phyloP scores from a whole-genome alignment of 2,113 vertebrate species.

The Heterochromis multidens region DNA sequence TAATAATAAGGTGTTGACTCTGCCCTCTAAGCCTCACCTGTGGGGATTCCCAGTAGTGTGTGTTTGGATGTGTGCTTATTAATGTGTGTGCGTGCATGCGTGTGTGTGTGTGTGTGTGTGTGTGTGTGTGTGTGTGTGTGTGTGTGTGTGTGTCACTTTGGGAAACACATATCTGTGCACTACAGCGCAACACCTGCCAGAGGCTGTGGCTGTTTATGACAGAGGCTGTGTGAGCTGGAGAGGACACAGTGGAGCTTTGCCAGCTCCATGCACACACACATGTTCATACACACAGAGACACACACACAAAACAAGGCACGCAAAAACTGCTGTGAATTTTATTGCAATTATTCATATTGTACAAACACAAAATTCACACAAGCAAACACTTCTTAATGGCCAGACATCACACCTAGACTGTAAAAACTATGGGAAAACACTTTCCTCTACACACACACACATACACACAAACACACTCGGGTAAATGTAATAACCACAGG shows the following conservation, averaged over 20 bases:
- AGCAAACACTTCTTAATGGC: constrained; percentile 45
- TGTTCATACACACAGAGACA: constrained; percentile 6
- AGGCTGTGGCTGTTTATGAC: constrained; percentile 87
- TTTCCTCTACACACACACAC: neutral
- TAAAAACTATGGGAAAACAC: constrained; percentile 13
- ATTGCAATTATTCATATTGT: constrained; percentile 33
- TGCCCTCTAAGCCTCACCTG: constrained; percentile 64
- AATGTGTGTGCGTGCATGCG: neutral
- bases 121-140: neutral
- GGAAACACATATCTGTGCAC: constrained; percentile 66
- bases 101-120: neutral
- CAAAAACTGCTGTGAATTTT: constrained; percentile 18
- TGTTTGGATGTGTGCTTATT: constrained; percentile 18
- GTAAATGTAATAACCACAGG: constrained; percentile 92
- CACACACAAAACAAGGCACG: neutral
- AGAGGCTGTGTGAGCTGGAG: constrained; percentile 86
- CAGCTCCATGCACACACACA: constrained; percentile 21
- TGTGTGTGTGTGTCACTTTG: constrained; percentile 55
- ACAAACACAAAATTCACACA: constrained; percentile 45
- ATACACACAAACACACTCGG: constrained; percentile 18
- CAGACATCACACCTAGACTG: constrained; percentile 28
- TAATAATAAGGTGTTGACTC: constrained; percentile 74
- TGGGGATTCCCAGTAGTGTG: constrained; percentile 59
- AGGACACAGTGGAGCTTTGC: constrained; percentile 78
- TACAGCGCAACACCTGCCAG: constrained; percentile 79